Base-by-base conservation (phyloP, 2,113 vertebrate species). In the Poecile atricapillus region DNA sequence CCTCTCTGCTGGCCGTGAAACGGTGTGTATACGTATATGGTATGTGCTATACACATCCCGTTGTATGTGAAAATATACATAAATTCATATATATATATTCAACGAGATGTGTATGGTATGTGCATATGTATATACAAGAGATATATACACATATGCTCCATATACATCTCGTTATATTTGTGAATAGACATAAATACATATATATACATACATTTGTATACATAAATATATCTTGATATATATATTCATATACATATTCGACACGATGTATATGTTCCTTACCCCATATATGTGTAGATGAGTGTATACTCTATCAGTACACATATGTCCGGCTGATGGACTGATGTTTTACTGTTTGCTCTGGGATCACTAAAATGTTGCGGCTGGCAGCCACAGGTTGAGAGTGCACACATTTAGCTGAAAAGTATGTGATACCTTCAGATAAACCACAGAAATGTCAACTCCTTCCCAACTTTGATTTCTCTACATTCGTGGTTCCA, bases 241-340 rank as follows among this genome's bases (percentile, higher is more conserved):
- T 46, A 25, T 44, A 49, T 41, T 19, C 9, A 23, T 28, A 12
- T 49, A 30, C 17, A 8, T 28, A 15, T 31, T 30, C 20, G 41
- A 18, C 0, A 1, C 24, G 11, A 22, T 17, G 5, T 35, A 11
- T 41, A 23, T 41, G 21, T 11, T 35, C 13, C 25, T 9, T 18
- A n/a, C 7, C 2, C 0, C 52, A 44, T 27, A 52, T 62, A n/a
- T n/a, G 16, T 0, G 0, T 23, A 69, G 23, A 20, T 49, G 41
- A 63, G 13, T 0, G 0, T 33, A 13, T 43, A 5, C 17, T 49
- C 31, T 63, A 37, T 63, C 19, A 69, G 33, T 59, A 39, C 17
- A 3, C 2, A 0, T 39, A 59, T 30, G 7, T 22, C 41, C 3
- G 1, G 10, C 67, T 33, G 35, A 28, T 7, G 7, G 59, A 9